Percentiles rank a stretch among this genome's conserved stretches.
Evolutionary conservation across 2,113 vertebrate species (phyloP).

Genomic region (Typhlomys cinereus): DNA sequence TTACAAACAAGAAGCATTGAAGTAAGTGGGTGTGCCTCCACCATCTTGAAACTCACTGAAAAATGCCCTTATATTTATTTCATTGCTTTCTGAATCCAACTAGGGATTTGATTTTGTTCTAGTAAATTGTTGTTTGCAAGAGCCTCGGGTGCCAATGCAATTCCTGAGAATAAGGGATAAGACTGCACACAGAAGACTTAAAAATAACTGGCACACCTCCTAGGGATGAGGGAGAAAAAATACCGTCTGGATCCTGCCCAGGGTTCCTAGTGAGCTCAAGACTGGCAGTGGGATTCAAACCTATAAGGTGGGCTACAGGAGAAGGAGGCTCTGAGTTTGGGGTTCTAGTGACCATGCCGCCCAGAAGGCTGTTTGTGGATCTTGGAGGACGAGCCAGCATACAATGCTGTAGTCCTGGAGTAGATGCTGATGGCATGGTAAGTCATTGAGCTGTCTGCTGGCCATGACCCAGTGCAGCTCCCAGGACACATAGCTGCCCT

Average conservation of each 20-base stretch:
- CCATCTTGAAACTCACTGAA: not conserved
- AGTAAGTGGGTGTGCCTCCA: slow-evolving; percentile 26
- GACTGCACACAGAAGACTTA: not conserved
- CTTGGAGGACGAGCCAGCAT: not conserved
- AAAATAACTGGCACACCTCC: not conserved
- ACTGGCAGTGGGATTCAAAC: not conserved
- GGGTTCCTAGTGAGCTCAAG: not conserved
- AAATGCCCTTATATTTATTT: slow-evolving; percentile 66
- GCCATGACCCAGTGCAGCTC: not conserved
- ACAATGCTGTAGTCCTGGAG: not conserved
- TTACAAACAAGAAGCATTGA: not conserved
- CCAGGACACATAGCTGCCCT: not conserved
- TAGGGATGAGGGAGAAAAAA: not conserved
- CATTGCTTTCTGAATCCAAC: slow-evolving; percentile 58
- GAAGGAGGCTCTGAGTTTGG: accelerated
- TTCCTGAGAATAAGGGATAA: slow-evolving; percentile 71
- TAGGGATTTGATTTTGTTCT: slow-evolving; percentile 68
- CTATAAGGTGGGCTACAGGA: not conserved
- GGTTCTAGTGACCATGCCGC: accelerated
- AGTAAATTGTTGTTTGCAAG: slow-evolving; percentile 66
- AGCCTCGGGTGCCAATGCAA: slow-evolving; percentile 34
- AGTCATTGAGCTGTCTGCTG: not conserved
- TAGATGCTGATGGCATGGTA: not conserved
- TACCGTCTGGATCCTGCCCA: not conserved
- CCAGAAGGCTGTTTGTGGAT: not conserved